Percentiles rank a stretch among this genome's conserved stretches.
phyloP scores from a whole-genome alignment of 2,888 invertebrate genomes.

The Ornithoptera alexandrae region DNA sequence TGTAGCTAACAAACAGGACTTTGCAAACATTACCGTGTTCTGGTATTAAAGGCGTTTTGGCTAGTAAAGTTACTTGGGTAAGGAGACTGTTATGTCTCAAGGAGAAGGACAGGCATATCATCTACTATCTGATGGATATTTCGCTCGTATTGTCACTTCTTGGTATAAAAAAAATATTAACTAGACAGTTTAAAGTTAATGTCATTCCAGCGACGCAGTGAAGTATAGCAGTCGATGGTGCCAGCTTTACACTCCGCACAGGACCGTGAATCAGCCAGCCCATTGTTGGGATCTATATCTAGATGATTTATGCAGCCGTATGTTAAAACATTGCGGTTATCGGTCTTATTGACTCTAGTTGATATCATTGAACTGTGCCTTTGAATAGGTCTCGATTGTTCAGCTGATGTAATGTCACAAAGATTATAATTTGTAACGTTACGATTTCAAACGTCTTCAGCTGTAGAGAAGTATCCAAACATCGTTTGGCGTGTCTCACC shows the following conservation, averaged over 20 bases:
- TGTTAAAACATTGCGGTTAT: slow-evolving; percentile 10
- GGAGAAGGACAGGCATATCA: no score
- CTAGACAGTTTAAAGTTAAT: no score
- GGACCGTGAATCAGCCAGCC: slow-evolving; percentile 6
- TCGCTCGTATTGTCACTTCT: no score
- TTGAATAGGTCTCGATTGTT: not conserved
- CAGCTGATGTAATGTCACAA: not conserved
- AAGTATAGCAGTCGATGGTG: not conserved
- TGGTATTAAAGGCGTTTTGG: no score
- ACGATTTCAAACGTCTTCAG: no score
- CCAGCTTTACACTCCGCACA: not conserved
- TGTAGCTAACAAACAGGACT: no score
- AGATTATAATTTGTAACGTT: not conserved
- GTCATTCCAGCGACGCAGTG: no score
- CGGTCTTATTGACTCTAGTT: not conserved
- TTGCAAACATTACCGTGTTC: no score
- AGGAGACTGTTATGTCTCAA: no score
- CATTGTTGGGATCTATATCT: slow-evolving; percentile 11
- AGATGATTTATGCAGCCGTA: slow-evolving; percentile 9
- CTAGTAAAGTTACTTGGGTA: no score
- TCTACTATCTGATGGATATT: no score
- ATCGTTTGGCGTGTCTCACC: not conserved
- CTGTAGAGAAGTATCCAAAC: not conserved
- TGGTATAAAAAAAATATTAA: no score
- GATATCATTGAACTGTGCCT: not conserved